These are phyloP conservation scores for Coracopsis vasa DNA, from an alignment of 2,113 vertebrate genomes.

Conservation along the genomic window DNA sequence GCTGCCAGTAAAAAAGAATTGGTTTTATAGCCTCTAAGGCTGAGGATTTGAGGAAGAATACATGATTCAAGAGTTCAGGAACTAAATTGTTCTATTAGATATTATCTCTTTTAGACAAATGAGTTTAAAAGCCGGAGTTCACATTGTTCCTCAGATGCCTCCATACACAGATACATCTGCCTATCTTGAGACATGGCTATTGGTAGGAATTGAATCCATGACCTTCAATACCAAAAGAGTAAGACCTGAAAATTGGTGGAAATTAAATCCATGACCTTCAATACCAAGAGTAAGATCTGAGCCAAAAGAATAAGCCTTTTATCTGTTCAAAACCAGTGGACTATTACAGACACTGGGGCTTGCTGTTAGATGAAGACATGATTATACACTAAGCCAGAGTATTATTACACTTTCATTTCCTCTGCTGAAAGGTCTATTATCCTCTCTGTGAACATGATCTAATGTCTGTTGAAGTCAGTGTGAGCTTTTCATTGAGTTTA, in stretches of 20 bases:
- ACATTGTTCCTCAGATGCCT: not conserved
- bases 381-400: conserved; percentile 36
- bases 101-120: not conserved
- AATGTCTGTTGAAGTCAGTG: conserved; percentile 13
- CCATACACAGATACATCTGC: not conserved
- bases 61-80: not conserved
- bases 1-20: not conserved
- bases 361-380: conserved; percentile 5
- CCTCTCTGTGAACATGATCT: conserved; percentile 24
- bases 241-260: not conserved
- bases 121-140: not conserved
- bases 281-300: not conserved
- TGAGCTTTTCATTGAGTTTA: conserved; percentile 41
- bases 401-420: conserved; percentile 57
- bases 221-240: not conserved
- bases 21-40: not conserved
- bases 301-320: not conserved
- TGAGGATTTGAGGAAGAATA: not conserved
- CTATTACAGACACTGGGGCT: not conserved
- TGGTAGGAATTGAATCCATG: not conserved
- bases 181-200: not conserved
- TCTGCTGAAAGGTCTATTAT: conserved; percentile 54
- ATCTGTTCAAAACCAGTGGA: not conserved
- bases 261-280: not conserved
- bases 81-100: not conserved